Conservation (phyloP, 2,113 vertebrate genomes). For the Coptodon rendalli region DNA sequence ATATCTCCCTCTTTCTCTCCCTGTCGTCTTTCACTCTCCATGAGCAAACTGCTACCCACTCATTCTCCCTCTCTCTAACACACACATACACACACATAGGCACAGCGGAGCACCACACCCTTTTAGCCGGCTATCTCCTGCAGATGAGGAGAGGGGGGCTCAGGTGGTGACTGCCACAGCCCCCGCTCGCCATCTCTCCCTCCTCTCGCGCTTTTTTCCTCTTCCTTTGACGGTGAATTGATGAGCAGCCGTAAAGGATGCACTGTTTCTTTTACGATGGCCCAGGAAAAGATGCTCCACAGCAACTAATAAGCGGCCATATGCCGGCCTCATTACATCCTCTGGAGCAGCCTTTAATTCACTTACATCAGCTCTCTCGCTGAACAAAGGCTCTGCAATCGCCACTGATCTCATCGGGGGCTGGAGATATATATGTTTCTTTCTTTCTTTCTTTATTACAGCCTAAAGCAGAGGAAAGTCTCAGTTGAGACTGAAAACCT, state of each 20-base stretch:
- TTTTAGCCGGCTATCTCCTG: slow-evolving; percentile 69
- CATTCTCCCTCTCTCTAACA: slow-evolving; percentile 18
- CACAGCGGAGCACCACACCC: slow-evolving; percentile 69
- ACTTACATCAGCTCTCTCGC: slow-evolving; percentile 48
- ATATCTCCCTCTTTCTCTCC: slow-evolving; percentile 14
- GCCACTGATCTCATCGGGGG: slow-evolving; percentile 35
- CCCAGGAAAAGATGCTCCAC: background rate
- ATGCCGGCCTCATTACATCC: slow-evolving; percentile 41
- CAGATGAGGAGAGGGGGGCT: slow-evolving; percentile 60
- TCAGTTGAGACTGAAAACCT: background rate
- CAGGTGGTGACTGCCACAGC: slow-evolving; percentile 63
- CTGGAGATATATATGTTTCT: background rate
- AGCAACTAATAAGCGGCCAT: slow-evolving; percentile 34
- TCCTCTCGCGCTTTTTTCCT: background rate
- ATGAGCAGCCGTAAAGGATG: background rate
- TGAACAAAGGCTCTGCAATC: slow-evolving; percentile 67
- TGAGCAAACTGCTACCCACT: slow-evolving; percentile 50
- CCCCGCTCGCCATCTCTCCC: background rate
- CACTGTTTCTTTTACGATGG: background rate
- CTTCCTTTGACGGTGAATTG: slow-evolving; percentile 16
- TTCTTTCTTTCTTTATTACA: background rate
- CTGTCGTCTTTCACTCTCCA: slow-evolving; percentile 36
- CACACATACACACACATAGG: background rate
- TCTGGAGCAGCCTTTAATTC: slow-evolving; percentile 57
- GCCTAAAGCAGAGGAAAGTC: background rate